phyloP scores from a whole-genome alignment of 1,140 invertebrate species.

The Batillaria attramentaria region DNA sequence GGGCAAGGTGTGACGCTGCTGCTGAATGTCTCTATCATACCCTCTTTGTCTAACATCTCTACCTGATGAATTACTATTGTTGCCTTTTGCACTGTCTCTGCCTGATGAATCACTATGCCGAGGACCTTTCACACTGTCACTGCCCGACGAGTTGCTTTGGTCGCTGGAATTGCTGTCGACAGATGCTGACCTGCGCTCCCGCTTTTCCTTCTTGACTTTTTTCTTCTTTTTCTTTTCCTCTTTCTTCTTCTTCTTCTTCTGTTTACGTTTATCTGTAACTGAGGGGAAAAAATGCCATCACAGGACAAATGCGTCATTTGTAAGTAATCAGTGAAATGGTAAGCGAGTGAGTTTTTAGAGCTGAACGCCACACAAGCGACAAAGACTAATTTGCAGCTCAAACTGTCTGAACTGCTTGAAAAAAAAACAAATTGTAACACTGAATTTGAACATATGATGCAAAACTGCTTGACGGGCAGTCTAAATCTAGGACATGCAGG shows the following conservation, averaged over 20 bases:
- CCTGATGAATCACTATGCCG: too few species aligned
- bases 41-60: not conserved
- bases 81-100: not conserved
- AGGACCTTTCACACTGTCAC: constrained; percentile 17
- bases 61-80: not conserved
- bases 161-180: constrained; percentile 32
- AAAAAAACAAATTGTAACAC: not conserved
- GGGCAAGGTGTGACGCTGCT: not conserved
- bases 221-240: constrained; percentile 49
- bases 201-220: constrained; percentile 32
- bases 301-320: not conserved
- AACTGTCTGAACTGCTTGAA: not conserved
- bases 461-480: not conserved
- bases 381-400: too few species aligned
- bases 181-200: constrained; percentile 7
- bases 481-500: too few species aligned
- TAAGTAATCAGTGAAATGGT: not conserved
- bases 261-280: not conserved
- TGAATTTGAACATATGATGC: not conserved
- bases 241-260: constrained; percentile 52
- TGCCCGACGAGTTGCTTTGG: constrained; percentile 26
- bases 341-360: not conserved
- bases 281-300: not conserved
- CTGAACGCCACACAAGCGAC: too few species aligned
- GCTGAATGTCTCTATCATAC: too few species aligned